Base-by-base conservation (phyloP, 2,113 vertebrate species). In the Coturnix japonica region DNA sequence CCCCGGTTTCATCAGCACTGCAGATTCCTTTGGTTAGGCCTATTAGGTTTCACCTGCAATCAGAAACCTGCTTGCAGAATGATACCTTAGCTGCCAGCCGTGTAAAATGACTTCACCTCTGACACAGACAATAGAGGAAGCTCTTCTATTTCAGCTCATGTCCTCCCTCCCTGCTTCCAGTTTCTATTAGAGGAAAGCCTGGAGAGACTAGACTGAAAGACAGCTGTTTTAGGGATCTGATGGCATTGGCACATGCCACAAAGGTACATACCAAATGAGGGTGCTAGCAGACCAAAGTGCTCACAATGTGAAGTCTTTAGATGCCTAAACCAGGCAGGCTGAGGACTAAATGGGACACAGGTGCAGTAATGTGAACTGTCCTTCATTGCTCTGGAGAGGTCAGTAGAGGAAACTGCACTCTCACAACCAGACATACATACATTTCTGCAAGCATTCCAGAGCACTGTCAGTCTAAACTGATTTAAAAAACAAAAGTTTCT, bases 371-470 rank as follows among this genome's bases (percentile, higher is more conserved):
- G 53, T 9, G 56, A 33, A 35, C 16, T 15, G 10, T 6, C 26
- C 43, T 53, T 11, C 54, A 67, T 41, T n/a, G 26, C 74, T 46
- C 51, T 41, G 3, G 1, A 60, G 41, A 57, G 53, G 12, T 57
- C 66, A 56, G 54, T 0, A 59, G 44, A 60, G 39, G 39, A 85
- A 81, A 28, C 26, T 1, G 3, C 20, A 14, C 30, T 33, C 56
- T n/a, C 26, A 2, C 37, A 12, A 7, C 2, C 23, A 35, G 13
- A 64, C 19, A 66, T 5, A 33, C 10, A 10, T 37, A 37, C 37
- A 37, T n/a, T 41, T 20, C n/a, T 17, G 47, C 30, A 39, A 69
- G 25, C 0, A 0, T 31, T 33, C 19, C 53, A 13, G 18, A 54
- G 7, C 3, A 18, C 23, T 35, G 11, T 23, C 49, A 39, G 54